A percentile compares a stretch with the other conserved stretches of the same genome.
Conservation (phyloP, 2,888 invertebrate genomes). For the Drosophila demipolita region DNA sequence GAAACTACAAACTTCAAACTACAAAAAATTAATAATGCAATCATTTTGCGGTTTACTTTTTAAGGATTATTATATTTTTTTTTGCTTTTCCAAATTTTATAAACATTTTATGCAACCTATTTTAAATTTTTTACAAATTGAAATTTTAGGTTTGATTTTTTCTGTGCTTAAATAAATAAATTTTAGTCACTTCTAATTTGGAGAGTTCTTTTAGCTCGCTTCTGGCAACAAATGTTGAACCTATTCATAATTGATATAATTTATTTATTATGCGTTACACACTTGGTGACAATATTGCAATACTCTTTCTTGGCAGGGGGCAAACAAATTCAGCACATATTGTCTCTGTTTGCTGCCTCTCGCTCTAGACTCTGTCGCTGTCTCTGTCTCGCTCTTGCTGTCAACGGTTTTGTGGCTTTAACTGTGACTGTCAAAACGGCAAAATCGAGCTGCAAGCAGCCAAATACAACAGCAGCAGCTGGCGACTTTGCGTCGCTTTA, state of each 20-base stretch:
- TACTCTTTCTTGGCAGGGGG: slow-evolving; percentile 1
- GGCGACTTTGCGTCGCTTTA: slow-evolving; percentile 16
- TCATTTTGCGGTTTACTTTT: not conserved
- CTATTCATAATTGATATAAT: not conserved
- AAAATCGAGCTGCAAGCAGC: slow-evolving; percentile 56
- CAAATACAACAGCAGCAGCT: slow-evolving; percentile 8
- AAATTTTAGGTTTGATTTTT: too few species aligned
- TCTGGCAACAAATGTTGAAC: not conserved
- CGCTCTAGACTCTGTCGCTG: not conserved
- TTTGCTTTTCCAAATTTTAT: not conserved
- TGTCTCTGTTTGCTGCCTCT: slow-evolving; percentile 47
- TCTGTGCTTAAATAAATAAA: not conserved
- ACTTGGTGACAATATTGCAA: not conserved
- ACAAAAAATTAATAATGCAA: not conserved
- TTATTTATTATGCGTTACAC: not conserved
- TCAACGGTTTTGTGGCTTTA: slow-evolving; percentile 33
- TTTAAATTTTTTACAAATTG: too few species aligned
- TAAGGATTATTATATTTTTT: not conserved
- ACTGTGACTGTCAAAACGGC: slow-evolving; percentile 46
- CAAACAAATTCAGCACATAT: slow-evolving; percentile 60
- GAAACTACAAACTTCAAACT: too few species aligned
- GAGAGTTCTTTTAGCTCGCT: not conserved
- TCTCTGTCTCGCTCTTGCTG: not conserved
- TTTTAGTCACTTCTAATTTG: not conserved
- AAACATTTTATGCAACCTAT: not conserved